Evolutionary conservation across 2,113 vertebrate species (phyloP), one percentile per base, ranked within the genome.

Genomic region (Mionectes macconnelli): DNA sequence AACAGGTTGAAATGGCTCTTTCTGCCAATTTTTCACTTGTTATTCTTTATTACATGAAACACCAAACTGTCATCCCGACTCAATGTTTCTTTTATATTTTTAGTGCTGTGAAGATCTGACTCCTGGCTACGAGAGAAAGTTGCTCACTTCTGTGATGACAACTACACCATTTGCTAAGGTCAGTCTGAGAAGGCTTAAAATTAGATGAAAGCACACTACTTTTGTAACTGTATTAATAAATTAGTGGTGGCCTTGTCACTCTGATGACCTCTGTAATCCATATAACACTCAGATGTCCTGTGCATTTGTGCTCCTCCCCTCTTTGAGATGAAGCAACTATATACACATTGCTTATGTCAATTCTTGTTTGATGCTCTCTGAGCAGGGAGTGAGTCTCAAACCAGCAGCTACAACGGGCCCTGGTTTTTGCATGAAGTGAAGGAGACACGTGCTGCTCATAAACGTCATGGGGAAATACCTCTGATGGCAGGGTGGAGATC

Each of bases 301-400:
- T 39, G 84, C 20, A 10, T 59, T 50, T 35, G 47, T 67, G 39
- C 20, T 69, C 37, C 62, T 82, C n/a, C 47, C 27, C 50, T 70
- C 31, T 57, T 37, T 27, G 21, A 27, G 44, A 59, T 3, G 4
- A 31, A 68, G 13, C 7, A 10, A 4, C 27, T 42, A 40, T 1
- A 10, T 0, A 14, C 23, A 17, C 24, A 3, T 1, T 19, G 25
- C 59, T 49, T 21, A 0, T 3, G 6, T 16, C 40, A n/a, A 0
- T 3, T 80, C 68, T 18, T 25, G 37, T 24, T 4, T 40, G 45
- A 49, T 4, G 31, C 44, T 24, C 57, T 64, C 70, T 28, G 44
- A 50, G 63, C 53, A 50, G 39, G 23, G 31, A 70, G 27, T 2
- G 31, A 68, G 28, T 50, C 69, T 45, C 57, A 14, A 18, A 3